Conservation (phyloP, 1,140 invertebrate genomes). For the Scaptomyza pallida region DNA sequence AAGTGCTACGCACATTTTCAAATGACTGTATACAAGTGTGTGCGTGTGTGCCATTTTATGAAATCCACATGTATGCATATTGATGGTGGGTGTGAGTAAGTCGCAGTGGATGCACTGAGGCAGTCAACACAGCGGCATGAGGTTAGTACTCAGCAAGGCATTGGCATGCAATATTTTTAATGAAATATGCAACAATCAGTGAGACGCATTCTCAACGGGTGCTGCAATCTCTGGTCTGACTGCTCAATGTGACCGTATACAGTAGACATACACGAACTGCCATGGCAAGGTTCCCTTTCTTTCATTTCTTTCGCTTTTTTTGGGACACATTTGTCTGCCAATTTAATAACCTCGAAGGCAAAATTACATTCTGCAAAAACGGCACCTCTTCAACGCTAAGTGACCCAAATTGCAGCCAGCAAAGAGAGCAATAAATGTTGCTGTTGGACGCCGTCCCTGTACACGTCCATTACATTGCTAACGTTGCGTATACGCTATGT, state of each 20-base stretch:
- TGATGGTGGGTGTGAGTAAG: neutral
- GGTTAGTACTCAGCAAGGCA: slow-evolving; percentile 27
- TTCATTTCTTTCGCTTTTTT: no score
- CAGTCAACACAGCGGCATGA: slow-evolving; percentile 3
- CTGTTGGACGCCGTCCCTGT: slow-evolving; percentile 1
- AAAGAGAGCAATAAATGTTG: slow-evolving; percentile 13
- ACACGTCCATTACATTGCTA: slow-evolving; percentile 31
- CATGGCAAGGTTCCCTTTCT: slow-evolving; percentile 20
- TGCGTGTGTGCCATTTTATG: slow-evolving; percentile 57
- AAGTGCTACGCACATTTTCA: slow-evolving; percentile 70
- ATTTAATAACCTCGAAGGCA: slow-evolving; percentile 65
- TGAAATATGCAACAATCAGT: slow-evolving; percentile 70
- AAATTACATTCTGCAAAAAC: slow-evolving; percentile 62
- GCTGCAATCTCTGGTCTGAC: neutral
- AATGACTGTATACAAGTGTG: slow-evolving; percentile 25
- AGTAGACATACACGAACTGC: slow-evolving; percentile 37
- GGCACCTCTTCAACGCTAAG: slow-evolving; percentile 55
- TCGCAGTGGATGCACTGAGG: slow-evolving; percentile 27
- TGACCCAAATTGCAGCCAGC: slow-evolving; percentile 73
- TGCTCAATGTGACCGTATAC: slow-evolving; percentile 43
- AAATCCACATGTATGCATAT: slow-evolving; percentile 18
- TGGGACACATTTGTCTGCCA: slow-evolving; percentile 57
- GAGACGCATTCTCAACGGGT: neutral
- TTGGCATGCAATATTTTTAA: slow-evolving; percentile 74
- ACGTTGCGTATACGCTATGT: slow-evolving; percentile 67